Conservation (phyloP, 2,113 vertebrate species). For the Notiomystis cincta region DNA sequence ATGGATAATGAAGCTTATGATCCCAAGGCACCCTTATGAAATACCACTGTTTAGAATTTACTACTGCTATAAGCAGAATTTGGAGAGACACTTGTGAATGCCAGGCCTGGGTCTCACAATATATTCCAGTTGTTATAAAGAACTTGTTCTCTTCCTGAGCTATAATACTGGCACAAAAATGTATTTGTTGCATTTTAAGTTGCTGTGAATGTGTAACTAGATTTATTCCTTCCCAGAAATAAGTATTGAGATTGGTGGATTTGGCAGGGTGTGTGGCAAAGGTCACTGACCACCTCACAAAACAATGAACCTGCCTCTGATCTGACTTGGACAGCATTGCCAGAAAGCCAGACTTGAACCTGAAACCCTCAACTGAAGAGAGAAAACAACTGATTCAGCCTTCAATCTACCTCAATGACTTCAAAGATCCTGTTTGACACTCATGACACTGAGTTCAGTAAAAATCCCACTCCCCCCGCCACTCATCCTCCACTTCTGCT, state of each 20-base stretch:
- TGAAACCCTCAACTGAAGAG: not conserved
- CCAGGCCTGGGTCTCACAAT: not conserved
- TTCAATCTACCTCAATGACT: not conserved
- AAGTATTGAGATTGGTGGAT: not conserved
- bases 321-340: accelerated
- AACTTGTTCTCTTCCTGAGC: not conserved
- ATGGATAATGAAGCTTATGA: not conserved
- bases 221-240: not conserved
- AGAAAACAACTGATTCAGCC: not conserved
- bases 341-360: not conserved
- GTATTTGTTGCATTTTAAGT: not conserved
- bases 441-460: not conserved
- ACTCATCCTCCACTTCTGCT: not conserved
- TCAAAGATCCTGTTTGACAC: not conserved
- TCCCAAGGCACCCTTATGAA: not conserved
- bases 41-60: not conserved
- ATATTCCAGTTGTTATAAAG: not conserved
- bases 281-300: accelerated
- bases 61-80: not conserved
- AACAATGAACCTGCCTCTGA: not conserved
- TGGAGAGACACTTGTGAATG: not conserved
- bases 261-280: not conserved
- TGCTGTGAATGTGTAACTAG: not conserved
- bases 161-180: not conserved
- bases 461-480: not conserved